Evolutionary conservation across 2,888 invertebrate species (phyloP).

Genomic region (Volucella inanis): DNA sequence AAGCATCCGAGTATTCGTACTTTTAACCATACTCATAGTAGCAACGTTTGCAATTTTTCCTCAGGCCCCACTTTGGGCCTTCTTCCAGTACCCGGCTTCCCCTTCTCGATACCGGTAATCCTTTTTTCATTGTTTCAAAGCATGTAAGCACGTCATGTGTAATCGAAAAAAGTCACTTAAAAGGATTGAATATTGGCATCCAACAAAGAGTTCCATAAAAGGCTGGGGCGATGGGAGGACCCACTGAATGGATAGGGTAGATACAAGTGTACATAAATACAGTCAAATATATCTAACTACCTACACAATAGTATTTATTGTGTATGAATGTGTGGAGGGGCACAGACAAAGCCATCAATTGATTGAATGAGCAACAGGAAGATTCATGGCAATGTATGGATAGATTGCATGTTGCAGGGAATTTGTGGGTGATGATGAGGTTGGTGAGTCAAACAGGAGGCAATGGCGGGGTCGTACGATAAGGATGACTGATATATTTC

Average conservation of each 20-base stretch:
- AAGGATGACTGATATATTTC: constrained; percentile 71
- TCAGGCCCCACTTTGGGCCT: not conserved
- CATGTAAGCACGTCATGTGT: constrained; percentile 70
- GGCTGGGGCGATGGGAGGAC: not conserved
- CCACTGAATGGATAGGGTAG: not conserved
- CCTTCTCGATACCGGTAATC: constrained; percentile 31
- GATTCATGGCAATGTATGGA: constrained; percentile 56
- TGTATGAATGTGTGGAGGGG: not conserved
- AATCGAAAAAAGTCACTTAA: constrained; percentile 73
- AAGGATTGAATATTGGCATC: constrained; percentile 72
- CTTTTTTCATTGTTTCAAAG: constrained; percentile 70
- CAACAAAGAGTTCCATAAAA: constrained; percentile 7
- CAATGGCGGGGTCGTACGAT: constrained; percentile 51
- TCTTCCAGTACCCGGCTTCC: not conserved
- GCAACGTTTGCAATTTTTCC: constrained; percentile 62
- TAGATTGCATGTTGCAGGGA: constrained; percentile 64
- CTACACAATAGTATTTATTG: not conserved
- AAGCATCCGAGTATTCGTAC: constrained; percentile 20
- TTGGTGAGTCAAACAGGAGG: not conserved
- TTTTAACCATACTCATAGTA: not conserved
- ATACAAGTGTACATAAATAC: no score
- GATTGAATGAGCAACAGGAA: constrained; percentile 74
- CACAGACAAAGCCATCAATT: constrained; percentile 66
- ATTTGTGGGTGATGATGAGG: constrained; percentile 24
- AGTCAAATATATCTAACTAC: no score